Percentiles rank a stretch among this genome's conserved stretches.
phyloP scores from a whole-genome alignment of 2,888 invertebrate species.

The Apamea anceps region DNA sequence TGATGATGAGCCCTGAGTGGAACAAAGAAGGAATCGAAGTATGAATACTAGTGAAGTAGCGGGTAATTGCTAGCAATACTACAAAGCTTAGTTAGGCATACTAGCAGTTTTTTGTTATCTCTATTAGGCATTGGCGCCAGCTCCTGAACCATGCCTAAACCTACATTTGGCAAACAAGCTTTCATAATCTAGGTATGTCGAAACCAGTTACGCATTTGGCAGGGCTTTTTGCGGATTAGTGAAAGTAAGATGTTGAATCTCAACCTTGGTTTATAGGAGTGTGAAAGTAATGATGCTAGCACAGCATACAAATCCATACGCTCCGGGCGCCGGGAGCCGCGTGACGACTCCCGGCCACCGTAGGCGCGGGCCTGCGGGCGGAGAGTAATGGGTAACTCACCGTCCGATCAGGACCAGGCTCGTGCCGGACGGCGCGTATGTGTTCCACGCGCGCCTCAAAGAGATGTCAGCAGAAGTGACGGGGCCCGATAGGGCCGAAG shows the following conservation, averaged over 20 bases:
- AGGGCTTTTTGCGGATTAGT: slow-evolving; percentile 43
- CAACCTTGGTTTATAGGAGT: slow-evolving; percentile 21
- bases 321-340: no score
- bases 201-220: slow-evolving; percentile 28
- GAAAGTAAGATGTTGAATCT: slow-evolving; percentile 47
- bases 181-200: slow-evolving; percentile 22
- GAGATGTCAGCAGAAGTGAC: no score
- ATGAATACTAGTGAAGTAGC: background rate
- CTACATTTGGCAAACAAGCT: slow-evolving; percentile 5
- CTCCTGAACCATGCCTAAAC: background rate
- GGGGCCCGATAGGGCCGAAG: no score
- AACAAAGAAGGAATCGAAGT: background rate
- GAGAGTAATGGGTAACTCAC: no score
- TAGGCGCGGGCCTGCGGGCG: no score
- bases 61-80: background rate
- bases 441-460: no score
- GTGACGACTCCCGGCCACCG: no score
- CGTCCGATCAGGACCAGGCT: no score
- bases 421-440: no score
- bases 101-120: background rate
- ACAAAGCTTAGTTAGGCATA: background rate
- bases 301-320: background rate
- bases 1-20: background rate
- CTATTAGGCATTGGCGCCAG: slow-evolving; percentile 12
- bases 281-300: slow-evolving; percentile 6